Percentiles rank a stretch among this genome's conserved stretches.
Evolutionary conservation across 1,140 invertebrate genomes (phyloP).

Genomic region (Lasioglossum baleicum): DNA sequence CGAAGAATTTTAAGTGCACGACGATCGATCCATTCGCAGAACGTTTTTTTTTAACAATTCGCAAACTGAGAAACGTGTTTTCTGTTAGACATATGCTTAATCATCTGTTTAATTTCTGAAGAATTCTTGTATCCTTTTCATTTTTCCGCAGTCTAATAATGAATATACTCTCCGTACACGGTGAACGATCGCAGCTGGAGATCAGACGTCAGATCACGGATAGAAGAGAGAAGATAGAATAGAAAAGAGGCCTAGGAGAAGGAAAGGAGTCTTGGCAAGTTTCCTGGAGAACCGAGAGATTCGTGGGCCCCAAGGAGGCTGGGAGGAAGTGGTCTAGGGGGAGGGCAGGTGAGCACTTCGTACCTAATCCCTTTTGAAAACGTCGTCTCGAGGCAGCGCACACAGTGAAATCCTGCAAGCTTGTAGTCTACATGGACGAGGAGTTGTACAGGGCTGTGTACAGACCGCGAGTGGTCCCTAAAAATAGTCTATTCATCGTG

Average conservation of each 20-base stretch:
- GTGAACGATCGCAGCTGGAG: too few relatives aligned
- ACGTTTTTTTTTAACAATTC: too few relatives aligned
- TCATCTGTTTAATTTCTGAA: too few relatives aligned
- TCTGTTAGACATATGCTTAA: too few relatives aligned
- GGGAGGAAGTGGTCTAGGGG: slow-evolving; percentile 36
- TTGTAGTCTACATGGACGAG: not conserved
- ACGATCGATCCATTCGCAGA: too few relatives aligned
- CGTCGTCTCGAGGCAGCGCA: slow-evolving; percentile 19
- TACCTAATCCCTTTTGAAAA: slow-evolving; percentile 64
- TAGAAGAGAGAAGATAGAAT: too few relatives aligned
- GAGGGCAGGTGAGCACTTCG: slow-evolving; percentile 65
- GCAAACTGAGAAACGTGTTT: too few relatives aligned
- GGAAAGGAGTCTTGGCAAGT: not conserved
- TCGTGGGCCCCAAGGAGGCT: not conserved
- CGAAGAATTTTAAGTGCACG: too few relatives aligned
- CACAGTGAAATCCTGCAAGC: not conserved
- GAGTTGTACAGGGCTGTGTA: slow-evolving; percentile 18
- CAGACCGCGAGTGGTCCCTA: slow-evolving; percentile 54
- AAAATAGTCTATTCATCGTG: slow-evolving; percentile 65
- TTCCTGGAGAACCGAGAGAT: slow-evolving; percentile 5
- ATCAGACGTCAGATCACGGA: too few relatives aligned
- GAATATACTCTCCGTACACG: too few relatives aligned
- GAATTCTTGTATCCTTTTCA: too few relatives aligned
- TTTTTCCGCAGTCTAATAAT: too few relatives aligned
- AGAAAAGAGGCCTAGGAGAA: not conserved